Evolutionary conservation across 2,888 invertebrate species (phyloP), one percentile per base, ranked within the genome.

Genomic region (Pharmacophagus antenor): DNA sequence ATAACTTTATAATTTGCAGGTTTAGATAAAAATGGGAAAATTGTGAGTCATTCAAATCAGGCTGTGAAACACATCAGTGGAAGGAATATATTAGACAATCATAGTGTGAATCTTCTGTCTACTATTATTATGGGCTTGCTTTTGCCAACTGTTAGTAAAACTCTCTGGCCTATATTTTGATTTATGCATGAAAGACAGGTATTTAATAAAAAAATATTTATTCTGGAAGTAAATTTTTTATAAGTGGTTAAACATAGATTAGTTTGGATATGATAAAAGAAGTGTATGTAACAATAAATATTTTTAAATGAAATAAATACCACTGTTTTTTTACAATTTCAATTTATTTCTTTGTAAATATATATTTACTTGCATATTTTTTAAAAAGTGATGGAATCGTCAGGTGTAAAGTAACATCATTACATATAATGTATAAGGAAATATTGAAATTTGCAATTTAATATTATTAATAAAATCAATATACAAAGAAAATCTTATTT

Each of bases 101-200:
- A 97, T 76, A 95, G 96, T 74, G 96, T 98, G 0, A 98, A 98
- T 84, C 92, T 98, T 47, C 88, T 97, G 61, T 94, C 96, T 0
- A 95, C 94, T 61, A 92, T 97, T 55, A 80, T 95, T 8, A 95
- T 95, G 70, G 95, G 94, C 1, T 79, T 96, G 1, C 81, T 94
- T 5, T 92, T 95, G 72, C 96, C 96, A 12, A 90, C 92, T 67
- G 70, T 96, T 25, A 76, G 84, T 68, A 87, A 85, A 74, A 74
- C 69, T 47, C 63, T 84, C 5, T 88, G 88, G 85, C 79, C 80
- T 25, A 23, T 75, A 21, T 79, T 78, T 63, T 82, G 60, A 66
- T 58, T 55, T 62, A 2, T 8, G n/a, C 8, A n/a, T n/a, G 1
- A 4, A 62, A 59, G 61, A 48, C 52, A 59, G 55, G 31, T 55